Percentiles rank a stretch among this genome's conserved stretches.
These are phyloP conservation scores for Leptinotarsa undecemlineata DNA, from an alignment of 1,140 invertebrate species.

Conservation along the genomic window DNA sequence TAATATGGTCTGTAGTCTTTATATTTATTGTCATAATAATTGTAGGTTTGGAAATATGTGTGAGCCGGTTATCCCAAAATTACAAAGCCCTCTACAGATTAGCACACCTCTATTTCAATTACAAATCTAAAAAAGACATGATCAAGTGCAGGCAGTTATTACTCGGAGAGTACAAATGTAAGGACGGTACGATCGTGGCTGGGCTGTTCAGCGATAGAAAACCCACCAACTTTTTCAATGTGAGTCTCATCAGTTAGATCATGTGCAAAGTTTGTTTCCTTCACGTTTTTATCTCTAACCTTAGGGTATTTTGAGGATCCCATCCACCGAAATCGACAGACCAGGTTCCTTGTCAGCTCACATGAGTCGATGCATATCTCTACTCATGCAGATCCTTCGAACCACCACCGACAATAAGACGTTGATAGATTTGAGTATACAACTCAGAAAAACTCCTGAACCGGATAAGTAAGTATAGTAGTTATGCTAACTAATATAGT, in stretches of 20 bases:
- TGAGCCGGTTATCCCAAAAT: conserved; percentile 84
- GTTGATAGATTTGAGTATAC: conserved; percentile 78
- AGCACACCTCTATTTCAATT: conserved; percentile 81
- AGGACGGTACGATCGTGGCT: conserved; percentile 66
- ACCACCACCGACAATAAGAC: conserved; percentile 79
- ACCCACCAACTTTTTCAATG: conserved; percentile 87
- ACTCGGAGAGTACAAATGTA: conserved; percentile 67
- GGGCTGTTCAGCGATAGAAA: conserved; percentile 87
- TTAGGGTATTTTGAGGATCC: conserved; percentile 89
- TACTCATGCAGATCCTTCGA: conserved; percentile 80
- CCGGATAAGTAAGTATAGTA: conserved; percentile 68
- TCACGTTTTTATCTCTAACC: conserved; percentile 14
- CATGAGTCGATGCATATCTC: conserved; percentile 80
- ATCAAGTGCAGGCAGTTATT: conserved; percentile 73
- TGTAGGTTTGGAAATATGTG: conserved; percentile 79
- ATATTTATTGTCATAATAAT: conserved; percentile 57
- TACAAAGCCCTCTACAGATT: conserved; percentile 90
- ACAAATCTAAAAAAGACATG: conserved; percentile 68
- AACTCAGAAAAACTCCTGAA: conserved; percentile 79
- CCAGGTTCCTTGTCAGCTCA: conserved; percentile 90
- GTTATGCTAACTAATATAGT: too few species aligned
- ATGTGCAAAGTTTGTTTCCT: background rate
- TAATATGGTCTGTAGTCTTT: too few species aligned
- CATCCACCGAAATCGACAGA: conserved; percentile 85
- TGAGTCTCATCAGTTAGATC: conserved; percentile 54